Base-by-base conservation (phyloP, 2,797 vertebrate genomes). In the Sebastolobus altivelis region DNA sequence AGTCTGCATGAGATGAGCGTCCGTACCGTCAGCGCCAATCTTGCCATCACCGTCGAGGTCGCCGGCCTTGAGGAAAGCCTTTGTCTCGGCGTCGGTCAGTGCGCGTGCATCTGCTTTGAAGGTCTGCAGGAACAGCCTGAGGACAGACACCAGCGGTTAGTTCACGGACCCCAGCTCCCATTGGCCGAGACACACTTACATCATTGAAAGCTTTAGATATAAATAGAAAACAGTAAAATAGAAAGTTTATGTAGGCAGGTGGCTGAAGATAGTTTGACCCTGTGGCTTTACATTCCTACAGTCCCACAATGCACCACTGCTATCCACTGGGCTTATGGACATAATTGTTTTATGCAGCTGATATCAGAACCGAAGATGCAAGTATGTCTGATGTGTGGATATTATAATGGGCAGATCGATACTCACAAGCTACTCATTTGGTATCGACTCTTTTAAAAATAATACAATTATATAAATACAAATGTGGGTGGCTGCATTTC, bases 41-140 rank as follows among this genome's bases (percentile, higher is more conserved):
- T 95, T 97, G 84, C 96, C 96, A 1, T 97, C 96, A 82, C 94
- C 94, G 52, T 97, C 96, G 4, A 84, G 87, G 78, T 98, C 96
- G 10, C 96, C 96, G 72, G 93, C 96, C 83, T 90, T 79, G 10
- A 97, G 90, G 94, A 97, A 95, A 1, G 13, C 66, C 81, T 90
- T 82, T 82, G 96, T 96, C 95, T 97, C 96, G 9, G 67, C 83
- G 0, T 94, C 92, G 9, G 92, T 96, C 89, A 96, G 76, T 46
- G 67, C 84, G 65, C 95, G 94, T 83, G 96, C 95, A 14, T 18
- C 65, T 12, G 71, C 25, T 29, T 85, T 92, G 92, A 96, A 97
- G 90, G 94, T 95, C 95, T 97, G 91, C 88, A 97, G 95, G 91
- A 97, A 97, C 77, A 94, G 82, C 77, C 96, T 97, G 70, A 69